Percentiles rank a stretch among this genome's conserved stretches.
Evolutionary conservation across 2,888 invertebrate genomes (phyloP).

Genomic region (Zygothrica quintamaculata): DNA sequence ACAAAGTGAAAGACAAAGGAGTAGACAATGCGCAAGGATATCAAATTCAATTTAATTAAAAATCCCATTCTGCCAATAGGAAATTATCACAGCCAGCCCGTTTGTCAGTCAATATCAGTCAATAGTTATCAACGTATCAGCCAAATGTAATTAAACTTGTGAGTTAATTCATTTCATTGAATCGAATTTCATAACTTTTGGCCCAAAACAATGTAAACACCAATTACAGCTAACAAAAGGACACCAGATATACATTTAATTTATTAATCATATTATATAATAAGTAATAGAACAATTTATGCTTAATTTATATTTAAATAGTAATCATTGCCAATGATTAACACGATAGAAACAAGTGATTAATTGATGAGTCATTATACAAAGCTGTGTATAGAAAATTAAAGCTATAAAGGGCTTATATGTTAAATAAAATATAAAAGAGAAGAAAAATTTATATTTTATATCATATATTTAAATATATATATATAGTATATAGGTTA

Average conservation of each 20-base stretch:
- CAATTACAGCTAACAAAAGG: constrained; percentile 11
- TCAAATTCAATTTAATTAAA: constrained; percentile 72
- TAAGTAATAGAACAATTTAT: too few species aligned
- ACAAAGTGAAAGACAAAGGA: constrained; percentile 29
- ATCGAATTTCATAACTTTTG: constrained; percentile 57
- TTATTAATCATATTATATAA: too few species aligned
- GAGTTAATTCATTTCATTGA: constrained; percentile 65
- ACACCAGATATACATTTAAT: not conserved
- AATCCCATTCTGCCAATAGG: constrained; percentile 42
- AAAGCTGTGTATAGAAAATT: too few species aligned
- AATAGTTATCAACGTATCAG: too few species aligned
- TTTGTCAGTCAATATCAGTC: not conserved
- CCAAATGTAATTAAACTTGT: constrained; percentile 57
- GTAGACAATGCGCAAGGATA: constrained; percentile 21
- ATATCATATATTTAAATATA: too few species aligned
- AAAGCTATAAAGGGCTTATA: not conserved
- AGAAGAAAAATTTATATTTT: too few species aligned
- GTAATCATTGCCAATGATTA: too few species aligned
- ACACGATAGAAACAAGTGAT: too few species aligned
- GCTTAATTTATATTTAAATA: too few species aligned
- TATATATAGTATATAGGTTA: too few species aligned
- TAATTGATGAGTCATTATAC: too few species aligned
- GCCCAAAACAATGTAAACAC: constrained; percentile 30
- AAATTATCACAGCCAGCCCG: constrained; percentile 10
- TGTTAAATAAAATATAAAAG: too few species aligned